These are phyloP conservation scores for Oncopodura yosiiana DNA, from an alignment of 1,140 invertebrate species.

Conservation along the genomic window DNA sequence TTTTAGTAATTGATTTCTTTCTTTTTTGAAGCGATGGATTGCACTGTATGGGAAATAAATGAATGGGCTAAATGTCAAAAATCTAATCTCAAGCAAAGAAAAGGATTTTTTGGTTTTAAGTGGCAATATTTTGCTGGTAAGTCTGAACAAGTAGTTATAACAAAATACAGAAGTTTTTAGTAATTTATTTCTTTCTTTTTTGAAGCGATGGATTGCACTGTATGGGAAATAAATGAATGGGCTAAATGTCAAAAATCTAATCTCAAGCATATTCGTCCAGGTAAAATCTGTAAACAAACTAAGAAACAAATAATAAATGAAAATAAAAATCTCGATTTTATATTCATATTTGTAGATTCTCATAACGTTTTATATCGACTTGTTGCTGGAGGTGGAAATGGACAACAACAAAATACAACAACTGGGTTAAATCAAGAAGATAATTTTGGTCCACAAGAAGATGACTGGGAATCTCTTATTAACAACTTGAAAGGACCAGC, in stretches of 20 bases:
- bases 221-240: constrained; percentile 93
- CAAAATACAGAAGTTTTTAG: no score
- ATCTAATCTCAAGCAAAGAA: no score
- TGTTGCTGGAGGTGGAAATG: constrained; percentile 42
- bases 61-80: constrained; percentile 91
- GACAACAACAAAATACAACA: background rate
- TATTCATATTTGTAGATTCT: constrained; percentile 72
- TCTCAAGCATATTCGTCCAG: constrained; percentile 58
- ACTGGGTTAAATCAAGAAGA: background rate
- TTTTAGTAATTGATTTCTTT: no score
- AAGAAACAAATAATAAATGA: no score
- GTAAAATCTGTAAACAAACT: no score
- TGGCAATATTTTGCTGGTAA: constrained; percentile 94
- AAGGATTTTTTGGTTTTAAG: constrained; percentile 64
- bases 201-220: constrained; percentile 88
- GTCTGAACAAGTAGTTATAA: no score
- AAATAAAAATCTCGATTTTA: constrained; percentile 40
- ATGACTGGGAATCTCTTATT: constrained; percentile 33
- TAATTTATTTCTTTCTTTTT: no score
- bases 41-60: constrained; percentile 84
- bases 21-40: no score
- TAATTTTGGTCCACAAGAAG: constrained; percentile 11
- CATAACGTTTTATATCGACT: constrained; percentile 87
- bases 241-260: constrained; percentile 81
- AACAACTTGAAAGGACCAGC: constrained; percentile 25